Evolutionary conservation across 2,113 vertebrate genomes (phyloP).

Genomic region (Rafetus swinhoei): DNA sequence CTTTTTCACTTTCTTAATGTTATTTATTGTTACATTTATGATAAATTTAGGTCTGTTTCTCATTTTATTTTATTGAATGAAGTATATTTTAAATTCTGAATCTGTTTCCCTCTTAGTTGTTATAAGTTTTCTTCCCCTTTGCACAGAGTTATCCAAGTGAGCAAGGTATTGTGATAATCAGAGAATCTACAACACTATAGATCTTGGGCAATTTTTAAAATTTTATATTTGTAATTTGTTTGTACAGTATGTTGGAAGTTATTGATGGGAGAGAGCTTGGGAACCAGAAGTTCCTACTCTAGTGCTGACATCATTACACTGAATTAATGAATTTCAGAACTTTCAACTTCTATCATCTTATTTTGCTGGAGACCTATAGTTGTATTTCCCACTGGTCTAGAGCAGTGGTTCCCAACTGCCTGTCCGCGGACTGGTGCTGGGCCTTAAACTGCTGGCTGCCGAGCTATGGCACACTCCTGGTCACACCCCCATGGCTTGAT

Average conservation of each 20-base stretch:
- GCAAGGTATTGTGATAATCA: not conserved
- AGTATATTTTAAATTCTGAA: not conserved
- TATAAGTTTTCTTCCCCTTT: not conserved
- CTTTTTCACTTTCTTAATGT: not conserved
- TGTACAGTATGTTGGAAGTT: not conserved
- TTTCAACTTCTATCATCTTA: not conserved
- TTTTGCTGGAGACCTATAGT: not conserved
- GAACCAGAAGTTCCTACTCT: not conserved
- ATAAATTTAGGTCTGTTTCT: conserved; percentile 14
- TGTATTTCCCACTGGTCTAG: not conserved
- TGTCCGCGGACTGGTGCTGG: too few relatives aligned
- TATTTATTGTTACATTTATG: not conserved
- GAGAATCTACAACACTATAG: not conserved
- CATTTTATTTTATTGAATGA: not conserved
- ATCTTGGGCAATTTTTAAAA: not conserved
- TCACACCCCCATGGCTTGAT: too few relatives aligned
- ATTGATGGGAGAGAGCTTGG: not conserved
- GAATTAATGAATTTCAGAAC: not conserved
- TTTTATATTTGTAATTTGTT: not conserved
- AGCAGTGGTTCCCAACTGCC: too few relatives aligned
- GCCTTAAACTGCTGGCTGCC: too few relatives aligned
- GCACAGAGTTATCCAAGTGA: not conserved
- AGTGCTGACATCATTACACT: not conserved
- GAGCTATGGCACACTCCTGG: too few relatives aligned
- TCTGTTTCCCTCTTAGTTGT: not conserved